A percentile compares a stretch with the other conserved stretches of the same genome.
These are phyloP conservation scores for Mellivora capensis DNA, from an alignment of 2,113 vertebrate species.

Conservation along the genomic window DNA sequence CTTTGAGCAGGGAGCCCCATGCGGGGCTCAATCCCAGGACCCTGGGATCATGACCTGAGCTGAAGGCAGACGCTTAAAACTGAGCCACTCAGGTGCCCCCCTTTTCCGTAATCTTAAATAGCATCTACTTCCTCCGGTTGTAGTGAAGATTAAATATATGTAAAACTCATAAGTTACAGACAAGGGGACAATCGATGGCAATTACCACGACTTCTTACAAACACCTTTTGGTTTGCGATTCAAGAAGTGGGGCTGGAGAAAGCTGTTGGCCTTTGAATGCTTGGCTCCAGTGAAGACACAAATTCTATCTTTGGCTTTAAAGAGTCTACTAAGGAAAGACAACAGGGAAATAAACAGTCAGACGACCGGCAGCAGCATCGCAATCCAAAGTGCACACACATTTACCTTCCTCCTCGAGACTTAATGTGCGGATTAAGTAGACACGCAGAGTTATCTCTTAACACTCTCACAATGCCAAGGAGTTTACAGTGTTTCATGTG, in stretches of 20 bases:
- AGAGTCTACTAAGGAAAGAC: not conserved
- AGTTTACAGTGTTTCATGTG: not conserved
- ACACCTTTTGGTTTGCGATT: not conserved
- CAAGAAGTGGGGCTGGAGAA: not conserved
- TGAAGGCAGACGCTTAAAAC: no score
- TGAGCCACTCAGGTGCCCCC: no score
- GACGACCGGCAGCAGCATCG: not conserved
- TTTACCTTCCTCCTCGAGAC: not conserved
- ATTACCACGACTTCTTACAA: not conserved
- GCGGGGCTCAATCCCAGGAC: no score
- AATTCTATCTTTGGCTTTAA: not conserved
- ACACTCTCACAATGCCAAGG: not conserved
- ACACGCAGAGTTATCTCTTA: not conserved
- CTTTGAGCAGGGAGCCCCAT: no score
- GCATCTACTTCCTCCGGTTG: not conserved
- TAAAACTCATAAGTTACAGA: not conserved
- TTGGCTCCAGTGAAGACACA: not conserved
- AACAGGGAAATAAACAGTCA: not conserved
- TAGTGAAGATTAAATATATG: not conserved
- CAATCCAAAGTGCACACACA: not conserved
- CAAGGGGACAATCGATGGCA: not conserved
- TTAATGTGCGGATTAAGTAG: not conserved
- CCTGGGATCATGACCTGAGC: no score
- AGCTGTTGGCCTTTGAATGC: not conserved
- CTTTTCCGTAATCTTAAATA: not conserved